Conservation (phyloP, 2,113 vertebrate species). For the Cyanistes caeruleus region DNA sequence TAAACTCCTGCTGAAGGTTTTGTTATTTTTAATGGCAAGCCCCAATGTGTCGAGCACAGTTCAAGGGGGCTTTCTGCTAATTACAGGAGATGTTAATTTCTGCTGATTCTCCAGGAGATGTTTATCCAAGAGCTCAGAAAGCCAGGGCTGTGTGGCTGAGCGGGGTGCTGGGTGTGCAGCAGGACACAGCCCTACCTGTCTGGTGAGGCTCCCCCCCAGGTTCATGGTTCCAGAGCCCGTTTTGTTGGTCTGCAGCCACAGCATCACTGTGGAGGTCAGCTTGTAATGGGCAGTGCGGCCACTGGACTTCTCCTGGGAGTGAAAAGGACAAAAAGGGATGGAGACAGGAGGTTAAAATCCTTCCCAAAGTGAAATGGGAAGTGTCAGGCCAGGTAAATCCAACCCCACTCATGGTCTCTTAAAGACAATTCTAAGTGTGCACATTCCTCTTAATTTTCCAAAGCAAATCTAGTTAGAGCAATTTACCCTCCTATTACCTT, state of each 20-base stretch:
- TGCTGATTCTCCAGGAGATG: background rate
- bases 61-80: background rate
- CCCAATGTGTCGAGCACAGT: background rate
- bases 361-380: rapidly evolving
- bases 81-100: too few relatives aligned
- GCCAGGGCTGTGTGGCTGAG: background rate
- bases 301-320: slow-evolving; percentile 90
- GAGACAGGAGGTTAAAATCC: background rate
- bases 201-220: slow-evolving; percentile 95
- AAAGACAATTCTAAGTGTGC: background rate
- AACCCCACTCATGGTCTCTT: background rate
- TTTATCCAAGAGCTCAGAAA: background rate
- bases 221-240: slow-evolving; percentile 98
- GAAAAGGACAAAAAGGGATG: background rate
- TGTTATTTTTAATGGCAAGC: background rate
- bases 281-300: slow-evolving; percentile 99
- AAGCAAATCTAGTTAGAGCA: background rate
- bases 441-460: background rate
- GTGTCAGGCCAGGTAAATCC: rapidly evolving
- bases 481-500: background rate
- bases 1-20: background rate
- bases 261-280: slow-evolving; percentile 99
- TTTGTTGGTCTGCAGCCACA: slow-evolving; percentile 99
- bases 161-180: background rate
- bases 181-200: slow-evolving; percentile 82